These are phyloP conservation scores for Mesoclemmys tuberculata DNA, from an alignment of 2,113 vertebrate genomes.

Conservation along the genomic window DNA sequence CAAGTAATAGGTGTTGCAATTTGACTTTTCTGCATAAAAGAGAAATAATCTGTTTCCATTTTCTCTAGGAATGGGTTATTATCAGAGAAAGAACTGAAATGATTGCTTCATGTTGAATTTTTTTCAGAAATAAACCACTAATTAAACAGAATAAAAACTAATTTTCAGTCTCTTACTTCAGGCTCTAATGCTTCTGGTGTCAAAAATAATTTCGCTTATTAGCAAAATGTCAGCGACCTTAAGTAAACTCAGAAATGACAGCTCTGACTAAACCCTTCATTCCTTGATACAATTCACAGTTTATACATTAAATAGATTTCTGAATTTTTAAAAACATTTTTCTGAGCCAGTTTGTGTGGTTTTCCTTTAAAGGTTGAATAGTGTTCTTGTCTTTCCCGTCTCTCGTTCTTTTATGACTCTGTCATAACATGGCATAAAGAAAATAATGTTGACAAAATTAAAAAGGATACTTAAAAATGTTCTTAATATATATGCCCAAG, in stretches of 20 bases:
- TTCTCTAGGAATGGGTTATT: background rate
- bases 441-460: background rate
- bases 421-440: background rate
- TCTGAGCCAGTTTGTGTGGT: background rate
- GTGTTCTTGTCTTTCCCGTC: background rate
- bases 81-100: background rate
- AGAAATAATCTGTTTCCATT: background rate
- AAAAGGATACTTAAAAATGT: background rate
- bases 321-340: background rate
- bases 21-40: background rate
- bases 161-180: background rate
- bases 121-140: background rate
- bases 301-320: conserved; percentile 35
- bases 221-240: conserved; percentile 44
- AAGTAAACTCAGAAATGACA: conserved; percentile 41
- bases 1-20: background rate
- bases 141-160: background rate
- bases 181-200: conserved; percentile 17
- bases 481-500: background rate
- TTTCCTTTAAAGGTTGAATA: background rate
- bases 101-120: background rate
- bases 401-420: background rate
- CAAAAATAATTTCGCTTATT: conserved; percentile 57
- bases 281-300: conserved; percentile 36
- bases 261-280: conserved; percentile 55